Evolutionary conservation across 1,140 invertebrate genomes (phyloP), one percentile per base, ranked within the genome.

Genomic region (Bicyclus anynana): DNA sequence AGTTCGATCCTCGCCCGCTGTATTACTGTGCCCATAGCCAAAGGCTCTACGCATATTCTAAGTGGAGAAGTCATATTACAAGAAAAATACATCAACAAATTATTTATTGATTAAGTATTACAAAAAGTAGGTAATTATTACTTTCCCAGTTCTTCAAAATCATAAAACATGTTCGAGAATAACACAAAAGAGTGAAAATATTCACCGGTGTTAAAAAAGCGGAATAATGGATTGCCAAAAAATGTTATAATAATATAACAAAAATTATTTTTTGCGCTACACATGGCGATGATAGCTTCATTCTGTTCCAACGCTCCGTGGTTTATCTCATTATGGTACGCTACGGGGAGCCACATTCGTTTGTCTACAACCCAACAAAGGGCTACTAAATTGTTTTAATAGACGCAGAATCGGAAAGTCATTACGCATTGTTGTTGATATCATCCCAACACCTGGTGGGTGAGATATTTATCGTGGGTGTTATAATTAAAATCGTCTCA

Each of bases 351-450:
- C 69, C 80, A 54, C 27, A 52, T 57, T 61, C 64, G 68, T 76
- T 77, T 77, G 75, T 72, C 72, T 76, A 68, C 57, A 49, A 69
- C 48, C 56, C 61, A 78, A 83, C 80, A 81, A 81, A 81, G 59
- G 52, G 52, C 62, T 69, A 69, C 69, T 85, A 84, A 87, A 85
- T 84, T 85, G 82, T 87, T 85, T 87, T 85, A 87, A 85, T 87
- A 73, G 73, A 74, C 55, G 48, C 58, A 66, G 65, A 83, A 81
- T 76, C 60, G 65, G 52, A 74, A 49, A 84, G 79, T 87, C 84
- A 87, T 75, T 74, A 54, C 61, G 63, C 62, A 72, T 85, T 87
- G 79, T 81, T 72, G 65, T 67, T 53, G 69, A 71, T 67, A 76
- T 77, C 70, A 74, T 75, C 74, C 67, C 75, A 72, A 62, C 81